Conservation (phyloP, 2,797 vertebrate species). For the Tenualosa ilisha region DNA sequence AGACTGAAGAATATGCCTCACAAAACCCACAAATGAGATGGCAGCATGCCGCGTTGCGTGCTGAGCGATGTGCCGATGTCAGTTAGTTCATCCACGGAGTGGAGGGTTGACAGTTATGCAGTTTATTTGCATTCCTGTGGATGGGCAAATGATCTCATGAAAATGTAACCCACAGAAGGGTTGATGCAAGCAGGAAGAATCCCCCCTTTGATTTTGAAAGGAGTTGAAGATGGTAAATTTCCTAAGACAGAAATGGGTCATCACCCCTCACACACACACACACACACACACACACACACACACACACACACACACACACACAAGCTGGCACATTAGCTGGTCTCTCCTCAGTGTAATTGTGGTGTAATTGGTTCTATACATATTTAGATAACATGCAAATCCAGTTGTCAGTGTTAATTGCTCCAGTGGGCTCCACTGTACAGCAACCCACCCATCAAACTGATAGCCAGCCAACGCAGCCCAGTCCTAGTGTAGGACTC, state of each 20-base stretch:
- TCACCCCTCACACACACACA: constrained; percentile 52
- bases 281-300: constrained; percentile 17
- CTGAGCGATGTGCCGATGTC: neutral
- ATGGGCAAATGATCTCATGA: neutral
- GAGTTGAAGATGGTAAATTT: constrained; percentile 52
- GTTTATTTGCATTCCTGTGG: constrained; percentile 22
- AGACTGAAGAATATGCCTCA: constrained; percentile 55
- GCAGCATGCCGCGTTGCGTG: neutral
- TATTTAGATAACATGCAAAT: constrained; percentile 46
- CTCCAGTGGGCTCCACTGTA: constrained; percentile 10
- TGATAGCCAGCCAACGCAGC: too few species aligned
- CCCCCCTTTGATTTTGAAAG: constrained; percentile 35
- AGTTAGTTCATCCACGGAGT: neutral
- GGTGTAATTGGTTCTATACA: constrained; percentile 51
- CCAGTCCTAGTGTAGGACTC: too few species aligned
- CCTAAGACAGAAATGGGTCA: constrained; percentile 59
- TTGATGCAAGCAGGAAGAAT: constrained; percentile 47
- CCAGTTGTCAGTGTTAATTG: constrained; percentile 31
- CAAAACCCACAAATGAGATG: constrained; percentile 51
- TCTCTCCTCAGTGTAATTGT: neutral
- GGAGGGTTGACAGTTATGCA: neutral
- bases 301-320: constrained; percentile 20
- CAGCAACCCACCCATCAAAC: neutral
- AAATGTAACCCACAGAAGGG: constrained; percentile 28
- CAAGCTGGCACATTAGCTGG: neutral